These are phyloP conservation scores for Lysandra coridon DNA, from an alignment of 2,888 invertebrate genomes.

Conservation along the genomic window DNA sequence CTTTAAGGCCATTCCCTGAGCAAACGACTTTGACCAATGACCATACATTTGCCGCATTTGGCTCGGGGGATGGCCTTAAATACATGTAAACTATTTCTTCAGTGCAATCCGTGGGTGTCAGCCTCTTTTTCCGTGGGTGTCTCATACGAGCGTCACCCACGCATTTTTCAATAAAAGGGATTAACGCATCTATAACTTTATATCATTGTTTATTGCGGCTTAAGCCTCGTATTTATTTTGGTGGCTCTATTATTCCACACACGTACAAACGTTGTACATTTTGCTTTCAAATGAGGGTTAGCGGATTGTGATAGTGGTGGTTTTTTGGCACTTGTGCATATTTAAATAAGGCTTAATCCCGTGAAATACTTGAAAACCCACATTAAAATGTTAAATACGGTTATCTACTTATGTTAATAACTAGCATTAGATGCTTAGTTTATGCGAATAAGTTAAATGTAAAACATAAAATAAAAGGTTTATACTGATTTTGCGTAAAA, in stretches of 20 bases:
- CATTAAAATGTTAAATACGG: background rate
- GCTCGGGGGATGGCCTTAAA: too few species aligned
- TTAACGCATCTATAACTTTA: background rate
- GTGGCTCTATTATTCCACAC: background rate
- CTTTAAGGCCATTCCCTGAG: too few species aligned
- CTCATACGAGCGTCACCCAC: too few species aligned
- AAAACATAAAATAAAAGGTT: background rate
- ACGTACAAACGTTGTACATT: constrained; percentile 8
- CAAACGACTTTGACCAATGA: too few species aligned
- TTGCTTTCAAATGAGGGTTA: constrained; percentile 15
- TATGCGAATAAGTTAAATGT: background rate
- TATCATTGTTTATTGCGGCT: background rate
- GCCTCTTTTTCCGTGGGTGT: too few species aligned
- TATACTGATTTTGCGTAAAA: background rate
- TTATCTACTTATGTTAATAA: background rate
- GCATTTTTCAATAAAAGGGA: background rate
- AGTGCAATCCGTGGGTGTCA: too few species aligned
- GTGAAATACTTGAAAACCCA: constrained; percentile 10
- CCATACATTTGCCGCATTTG: too few species aligned
- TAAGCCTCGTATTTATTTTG: constrained; percentile 1
- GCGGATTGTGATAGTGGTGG: constrained; percentile 7
- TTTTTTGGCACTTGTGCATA: constrained; percentile 24
- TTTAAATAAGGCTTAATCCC: constrained; percentile 8
- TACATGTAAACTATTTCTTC: too few species aligned
- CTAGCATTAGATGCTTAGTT: background rate